Conservation (phyloP, 1,140 invertebrate species). For the Bombus affinis region DNA sequence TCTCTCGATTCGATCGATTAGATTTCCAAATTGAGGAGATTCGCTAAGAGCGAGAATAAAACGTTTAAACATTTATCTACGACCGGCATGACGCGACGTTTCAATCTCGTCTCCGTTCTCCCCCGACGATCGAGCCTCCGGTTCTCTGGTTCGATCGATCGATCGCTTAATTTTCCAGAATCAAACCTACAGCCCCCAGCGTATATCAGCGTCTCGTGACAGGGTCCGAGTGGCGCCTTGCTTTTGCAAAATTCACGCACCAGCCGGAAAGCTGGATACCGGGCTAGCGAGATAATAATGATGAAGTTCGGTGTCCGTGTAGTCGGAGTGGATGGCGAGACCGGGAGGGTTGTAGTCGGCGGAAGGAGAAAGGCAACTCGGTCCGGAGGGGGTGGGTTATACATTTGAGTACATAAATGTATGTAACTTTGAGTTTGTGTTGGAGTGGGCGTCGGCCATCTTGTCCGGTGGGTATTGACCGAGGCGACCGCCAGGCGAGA, state of each 20-base stretch:
- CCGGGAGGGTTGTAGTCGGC: constrained; percentile 75
- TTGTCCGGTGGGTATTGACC: constrained; percentile 84
- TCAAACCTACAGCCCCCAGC: background rate
- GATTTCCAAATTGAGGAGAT: background rate
- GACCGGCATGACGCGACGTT: background rate
- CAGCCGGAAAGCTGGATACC: constrained; percentile 44
- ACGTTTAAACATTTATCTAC: background rate
- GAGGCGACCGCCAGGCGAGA: constrained; percentile 80
- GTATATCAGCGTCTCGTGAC: constrained; percentile 3
- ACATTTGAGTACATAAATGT: constrained; percentile 84
- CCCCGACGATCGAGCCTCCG: background rate
- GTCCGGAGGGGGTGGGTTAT: constrained; percentile 80
- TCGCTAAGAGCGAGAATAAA: background rate
- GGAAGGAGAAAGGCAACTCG: constrained; percentile 79
- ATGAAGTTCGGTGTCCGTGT: constrained; percentile 82
- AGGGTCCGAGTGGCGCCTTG: constrained; percentile 26
- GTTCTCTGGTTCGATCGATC: background rate
- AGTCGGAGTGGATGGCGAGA: constrained; percentile 73
- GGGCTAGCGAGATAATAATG: constrained; percentile 74
- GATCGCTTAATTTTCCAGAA: background rate
- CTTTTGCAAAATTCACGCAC: constrained; percentile 65
- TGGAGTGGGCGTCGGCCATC: constrained; percentile 83
- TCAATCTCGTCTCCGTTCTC: background rate
- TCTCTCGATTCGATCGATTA: background rate
- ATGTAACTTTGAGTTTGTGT: constrained; percentile 83